Evolutionary conservation across 2,797 vertebrate species (phyloP), one percentile per base, ranked within the genome.

Genomic region (Thamnophis elegans): DNA sequence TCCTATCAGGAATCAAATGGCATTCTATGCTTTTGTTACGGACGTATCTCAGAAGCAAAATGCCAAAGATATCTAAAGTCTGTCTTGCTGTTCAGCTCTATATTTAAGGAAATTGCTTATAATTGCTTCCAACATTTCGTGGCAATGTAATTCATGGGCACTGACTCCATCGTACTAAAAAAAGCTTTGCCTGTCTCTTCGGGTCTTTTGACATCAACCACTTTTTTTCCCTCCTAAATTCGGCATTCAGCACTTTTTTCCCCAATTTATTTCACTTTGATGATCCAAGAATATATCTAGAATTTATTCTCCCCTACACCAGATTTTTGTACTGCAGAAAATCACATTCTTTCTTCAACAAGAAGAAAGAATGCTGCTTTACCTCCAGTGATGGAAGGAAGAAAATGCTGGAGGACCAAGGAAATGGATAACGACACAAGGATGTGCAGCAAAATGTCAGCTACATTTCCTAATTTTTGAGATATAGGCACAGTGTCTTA

Each of bases 391-490:
- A 88, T 51, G 89, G 82, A 91, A 53, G 47, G 95, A 94, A 95
- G 93, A 58, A 94, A 93, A 96, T 93, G 90, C 62, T 90, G 91
- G 0, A 95, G 95, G 95, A 78, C 94, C 92, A 26, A 90, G 93
- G 92, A 95, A 93, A 92, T 94, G 95, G 90, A 96, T 93, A 96
- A 89, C 94, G 93, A 95, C 93, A 93, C 90, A 92, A 91, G 94
- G 92, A 95, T 97, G 93, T 95, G 93, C 95, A 95, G 91, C 93
- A 95, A 96, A 96, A 95, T 96, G 97, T 96, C 68, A 93, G 93
- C 95, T 96, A 95, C 94, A 95, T 65, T 91, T 95, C 94, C 82
- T 96, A 96, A 95, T 96, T 96, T 96, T 96, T 97, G 91, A 96
- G 90, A 97, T 96, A 97, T 96, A 96, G 87, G 94, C 90, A 95